Evolutionary conservation across 2,888 invertebrate species (phyloP).

Genomic region (Schizaphis graminum): DNA sequence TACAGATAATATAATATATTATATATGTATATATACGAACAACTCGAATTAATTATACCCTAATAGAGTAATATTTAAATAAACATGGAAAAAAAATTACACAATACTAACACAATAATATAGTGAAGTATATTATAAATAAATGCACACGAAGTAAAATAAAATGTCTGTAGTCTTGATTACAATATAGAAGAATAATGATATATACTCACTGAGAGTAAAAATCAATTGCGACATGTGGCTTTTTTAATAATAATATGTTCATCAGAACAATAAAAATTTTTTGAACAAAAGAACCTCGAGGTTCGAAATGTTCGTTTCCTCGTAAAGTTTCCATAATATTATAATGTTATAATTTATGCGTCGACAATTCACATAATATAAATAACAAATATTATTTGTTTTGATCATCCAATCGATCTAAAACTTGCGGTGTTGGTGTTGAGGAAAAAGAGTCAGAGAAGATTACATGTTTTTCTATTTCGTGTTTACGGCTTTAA

Average conservation of each 20-base stretch:
- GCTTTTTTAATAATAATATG: constrained; percentile 1
- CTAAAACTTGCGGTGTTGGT: neutral
- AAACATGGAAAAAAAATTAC: neutral
- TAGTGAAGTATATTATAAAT: neutral
- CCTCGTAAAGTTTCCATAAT: neutral
- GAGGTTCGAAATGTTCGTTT: neutral
- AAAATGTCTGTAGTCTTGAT: neutral
- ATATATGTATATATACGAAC: neutral
- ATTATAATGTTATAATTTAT: neutral
- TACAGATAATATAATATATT: no score
- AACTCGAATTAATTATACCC: neutral
- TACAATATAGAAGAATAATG: neutral
- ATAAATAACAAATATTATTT: neutral
- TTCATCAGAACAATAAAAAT: neutral
- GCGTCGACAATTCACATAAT: neutral
- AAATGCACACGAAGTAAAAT: neutral
- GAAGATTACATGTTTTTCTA: neutral
- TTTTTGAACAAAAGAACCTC: neutral
- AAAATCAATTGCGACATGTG: neutral
- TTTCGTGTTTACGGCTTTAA: neutral
- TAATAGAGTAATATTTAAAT: neutral
- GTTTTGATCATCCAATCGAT: neutral
- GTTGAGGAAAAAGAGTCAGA: neutral
- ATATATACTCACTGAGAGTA: neutral
- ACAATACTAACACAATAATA: neutral